These are phyloP conservation scores for Eublepharis macularius DNA, from an alignment of 2,113 vertebrate species.

Conservation along the genomic window DNA sequence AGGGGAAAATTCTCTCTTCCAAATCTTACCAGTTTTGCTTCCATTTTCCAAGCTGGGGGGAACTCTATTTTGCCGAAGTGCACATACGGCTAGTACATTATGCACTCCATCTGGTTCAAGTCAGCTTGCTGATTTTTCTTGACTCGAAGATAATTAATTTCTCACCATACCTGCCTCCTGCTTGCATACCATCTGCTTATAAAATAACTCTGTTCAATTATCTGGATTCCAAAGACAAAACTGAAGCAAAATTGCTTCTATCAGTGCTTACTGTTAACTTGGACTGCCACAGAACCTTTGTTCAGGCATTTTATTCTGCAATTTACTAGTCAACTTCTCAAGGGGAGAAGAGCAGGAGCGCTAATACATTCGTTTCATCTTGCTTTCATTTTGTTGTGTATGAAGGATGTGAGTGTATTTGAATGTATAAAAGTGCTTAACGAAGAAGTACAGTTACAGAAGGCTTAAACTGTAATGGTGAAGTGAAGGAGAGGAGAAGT, in stretches of 20 bases:
- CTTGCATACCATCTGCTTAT: slow-evolving; percentile 4
- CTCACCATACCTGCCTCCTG: slow-evolving; percentile 12
- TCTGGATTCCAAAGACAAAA: slow-evolving; percentile 7
- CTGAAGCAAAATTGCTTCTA: slow-evolving; percentile 36
- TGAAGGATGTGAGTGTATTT: no score
- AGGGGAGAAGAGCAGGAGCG: slow-evolving; percentile 4
- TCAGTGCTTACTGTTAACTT: slow-evolving; percentile 31
- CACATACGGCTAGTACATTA: not conserved
- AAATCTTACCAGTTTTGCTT: not conserved
- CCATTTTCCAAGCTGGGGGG: not conserved
- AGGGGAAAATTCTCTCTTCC: no score
- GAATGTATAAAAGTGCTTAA: no score
- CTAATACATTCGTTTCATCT: not conserved
- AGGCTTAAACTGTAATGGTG: no score
- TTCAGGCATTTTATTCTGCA: slow-evolving; percentile 8
- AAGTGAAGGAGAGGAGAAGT: no score
- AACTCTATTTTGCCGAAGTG: not conserved
- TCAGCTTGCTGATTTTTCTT: slow-evolving; percentile 12
- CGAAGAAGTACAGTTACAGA: no score
- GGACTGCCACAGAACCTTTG: slow-evolving; percentile 8
- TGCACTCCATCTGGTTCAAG: slow-evolving; percentile 26
- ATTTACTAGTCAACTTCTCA: not conserved
- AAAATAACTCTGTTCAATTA: not conserved
- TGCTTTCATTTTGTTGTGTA: no score
- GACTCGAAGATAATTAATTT: slow-evolving; percentile 19